Base-by-base conservation (phyloP, 1,140 invertebrate species). In the Caenorhabditis brenneri region DNA sequence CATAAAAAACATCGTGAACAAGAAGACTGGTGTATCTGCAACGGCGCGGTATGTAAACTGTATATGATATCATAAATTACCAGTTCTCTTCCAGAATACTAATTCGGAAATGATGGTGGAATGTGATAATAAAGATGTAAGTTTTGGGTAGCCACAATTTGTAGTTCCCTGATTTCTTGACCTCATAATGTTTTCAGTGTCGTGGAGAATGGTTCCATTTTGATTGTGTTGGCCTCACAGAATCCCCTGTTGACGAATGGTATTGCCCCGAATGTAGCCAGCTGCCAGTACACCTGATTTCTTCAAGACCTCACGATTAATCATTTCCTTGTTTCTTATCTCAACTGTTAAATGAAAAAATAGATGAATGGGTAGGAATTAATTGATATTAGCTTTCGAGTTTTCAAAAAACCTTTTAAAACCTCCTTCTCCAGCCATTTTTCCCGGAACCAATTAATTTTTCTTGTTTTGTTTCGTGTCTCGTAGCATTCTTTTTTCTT, bases 171-270 rank as follows among this genome's bases (percentile, higher is more conserved):
- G n/a, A n/a, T n/a, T n/a, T n/a, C n/a, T n/a, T n/a, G n/a, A n/a
- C n/a, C n/a, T n/a, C n/a, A n/a, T n/a, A n/a, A n/a, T n/a, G n/a
- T n/a, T n/a, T n/a, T n/a, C 48, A 81, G 80, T 81, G 80, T 29
- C 80, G 0, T 5, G n/a, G 31, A 12, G 9, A 82, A 51, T 82
- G 81, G 81, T 82, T 69, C 42, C 81, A 82, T 49, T 49, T 82
- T 29, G 58, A 48, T 31, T 82, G 81, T 82, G 55, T 82, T 27
- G 48, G 48, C 19, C n/a, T 82, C 1, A 6, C 6, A 1, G 31
- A 29, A 19, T 6, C 60, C 19, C 81, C 81, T 5, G 19, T 22
- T 1, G 60, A 60, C 46, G 42, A 69, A 19, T 82, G 81, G 81
- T 82, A 69, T 33, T 82, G 81, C 31, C 36, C 55, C 7, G 24